Evolutionary conservation across 1,140 invertebrate species (phyloP), one percentile per base, ranked within the genome.

Genomic region (Psix sp.): DNA sequence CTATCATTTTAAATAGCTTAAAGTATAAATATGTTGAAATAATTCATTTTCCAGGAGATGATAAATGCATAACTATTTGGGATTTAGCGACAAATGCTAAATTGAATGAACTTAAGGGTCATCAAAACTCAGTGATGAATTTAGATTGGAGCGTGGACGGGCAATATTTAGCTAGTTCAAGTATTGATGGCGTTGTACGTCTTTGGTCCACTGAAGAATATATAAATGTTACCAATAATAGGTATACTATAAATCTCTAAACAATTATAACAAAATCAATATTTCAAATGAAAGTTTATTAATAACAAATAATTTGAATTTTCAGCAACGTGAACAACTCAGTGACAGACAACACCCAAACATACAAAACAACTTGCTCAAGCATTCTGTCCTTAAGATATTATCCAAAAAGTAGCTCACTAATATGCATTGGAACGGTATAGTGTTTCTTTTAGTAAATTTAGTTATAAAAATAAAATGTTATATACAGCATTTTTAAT

Each of bases 51-150:
- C 68, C 14, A 91, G 91, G 92, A 36, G 92, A 92, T 73, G 92
- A 93, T 77, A 87, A 89, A 71, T 82, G 83, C 39, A 89, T 94
- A 42, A 85, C 88, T 60, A 87, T 94, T 49, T 94, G 93, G 92
- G 92, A 94, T 80, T 82, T 94, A 52, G 87, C 89, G 5, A 87
- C 89, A 40, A 91, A 91, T 42, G 84, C 86, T 48, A 73, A 91
- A 40, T 54, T 92, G 9, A 89, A 89, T 63, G 90, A 93, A 74
- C 80, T 93, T 1, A 88, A 88, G 77, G 90, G 90, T 35, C 90
- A 91, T 71, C 85, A 88, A n/a, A 88, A 90, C 57, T 89, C 88
- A 10, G 82, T 93, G 3, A 89, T 90, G 77, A 86, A 89, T 70
- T 80, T 93, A 33, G 82, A 88, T 31, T 93, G 92, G 89, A 91